These are phyloP conservation scores for Dryomyza anilis DNA, from an alignment of 2,888 invertebrate species.

Conservation along the genomic window DNA sequence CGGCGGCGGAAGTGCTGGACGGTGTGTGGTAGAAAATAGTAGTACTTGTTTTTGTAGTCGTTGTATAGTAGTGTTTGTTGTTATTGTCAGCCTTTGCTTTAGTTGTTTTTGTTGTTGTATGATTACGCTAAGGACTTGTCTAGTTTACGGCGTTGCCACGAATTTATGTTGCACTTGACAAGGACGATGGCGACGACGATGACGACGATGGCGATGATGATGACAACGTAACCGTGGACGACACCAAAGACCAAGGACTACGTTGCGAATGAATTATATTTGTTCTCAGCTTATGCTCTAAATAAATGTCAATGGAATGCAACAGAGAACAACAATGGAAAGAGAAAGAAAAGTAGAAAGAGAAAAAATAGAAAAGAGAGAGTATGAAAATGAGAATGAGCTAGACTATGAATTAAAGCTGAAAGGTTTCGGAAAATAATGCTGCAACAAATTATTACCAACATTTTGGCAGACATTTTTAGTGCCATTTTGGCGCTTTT, in stretches of 20 bases:
- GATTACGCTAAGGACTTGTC: not conserved
- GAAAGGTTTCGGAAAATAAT: too few species aligned
- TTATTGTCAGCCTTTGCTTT: not conserved
- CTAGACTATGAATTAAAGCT: not conserved
- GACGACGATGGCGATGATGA: not conserved
- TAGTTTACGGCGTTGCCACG: not conserved
- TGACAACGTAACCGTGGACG: not conserved
- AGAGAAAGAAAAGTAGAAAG: not conserved
- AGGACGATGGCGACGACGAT: constrained; percentile 12
- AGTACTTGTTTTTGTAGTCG: not conserved
- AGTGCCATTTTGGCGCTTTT: not conserved
- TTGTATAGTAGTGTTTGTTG: not conserved
- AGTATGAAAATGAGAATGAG: not conserved
- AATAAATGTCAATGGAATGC: not conserved
- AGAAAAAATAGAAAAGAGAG: not conserved
- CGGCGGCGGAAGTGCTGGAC: not conserved
- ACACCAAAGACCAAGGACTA: too few species aligned
- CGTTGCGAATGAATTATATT: not conserved
- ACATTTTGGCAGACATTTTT: not conserved
- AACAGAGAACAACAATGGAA: not conserved
- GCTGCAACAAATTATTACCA: too few species aligned
- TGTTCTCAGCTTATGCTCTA: constrained; percentile 17
- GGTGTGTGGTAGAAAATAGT: not conserved
- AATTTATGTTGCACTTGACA: constrained; percentile 35
- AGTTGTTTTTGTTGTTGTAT: not conserved